Percentiles rank a stretch among this genome's conserved stretches.
phyloP scores from a whole-genome alignment of 2,888 invertebrate species.

The Poecilobothrus nobilitatus region DNA sequence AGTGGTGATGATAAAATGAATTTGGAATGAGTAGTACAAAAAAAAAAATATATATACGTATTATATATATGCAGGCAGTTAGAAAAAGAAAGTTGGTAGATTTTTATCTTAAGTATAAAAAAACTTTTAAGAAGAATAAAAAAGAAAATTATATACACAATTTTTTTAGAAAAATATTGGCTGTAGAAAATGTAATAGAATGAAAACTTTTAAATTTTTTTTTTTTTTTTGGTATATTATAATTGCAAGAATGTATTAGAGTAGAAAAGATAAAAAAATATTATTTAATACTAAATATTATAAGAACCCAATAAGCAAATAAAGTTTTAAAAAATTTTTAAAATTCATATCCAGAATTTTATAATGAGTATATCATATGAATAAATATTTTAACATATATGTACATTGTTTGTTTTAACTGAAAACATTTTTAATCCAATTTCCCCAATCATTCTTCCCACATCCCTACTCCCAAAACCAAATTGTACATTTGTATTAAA shows the following conservation, averaged over 20 bases:
- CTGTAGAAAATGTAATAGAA: neutral
- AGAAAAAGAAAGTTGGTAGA: neutral
- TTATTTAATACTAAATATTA: neutral
- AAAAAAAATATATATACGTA: no score
- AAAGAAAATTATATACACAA: neutral
- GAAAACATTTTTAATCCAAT: no score
- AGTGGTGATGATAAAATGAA: neutral
- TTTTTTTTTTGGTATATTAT: neutral
- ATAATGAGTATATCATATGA: no score
- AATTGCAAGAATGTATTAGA: constrained; percentile 1
- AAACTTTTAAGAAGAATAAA: no score
- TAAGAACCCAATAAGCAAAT: neutral
- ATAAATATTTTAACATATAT: no score
- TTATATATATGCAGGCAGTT: no score
- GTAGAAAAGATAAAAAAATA: neutral
- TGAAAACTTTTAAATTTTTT: neutral
- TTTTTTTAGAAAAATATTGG: constrained; percentile 1
- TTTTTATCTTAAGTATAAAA: neutral
- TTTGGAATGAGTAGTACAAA: neutral
- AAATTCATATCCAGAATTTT: no score
- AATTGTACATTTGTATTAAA: no score
- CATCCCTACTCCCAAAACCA: no score
- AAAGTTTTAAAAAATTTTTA: no score
- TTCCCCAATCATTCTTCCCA: no score
- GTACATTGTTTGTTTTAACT: no score